Percentiles rank a stretch among this genome's conserved stretches.
Evolutionary conservation across 1,140 invertebrate genomes (phyloP).

Genomic region (Rhagoletis pomonella): DNA sequence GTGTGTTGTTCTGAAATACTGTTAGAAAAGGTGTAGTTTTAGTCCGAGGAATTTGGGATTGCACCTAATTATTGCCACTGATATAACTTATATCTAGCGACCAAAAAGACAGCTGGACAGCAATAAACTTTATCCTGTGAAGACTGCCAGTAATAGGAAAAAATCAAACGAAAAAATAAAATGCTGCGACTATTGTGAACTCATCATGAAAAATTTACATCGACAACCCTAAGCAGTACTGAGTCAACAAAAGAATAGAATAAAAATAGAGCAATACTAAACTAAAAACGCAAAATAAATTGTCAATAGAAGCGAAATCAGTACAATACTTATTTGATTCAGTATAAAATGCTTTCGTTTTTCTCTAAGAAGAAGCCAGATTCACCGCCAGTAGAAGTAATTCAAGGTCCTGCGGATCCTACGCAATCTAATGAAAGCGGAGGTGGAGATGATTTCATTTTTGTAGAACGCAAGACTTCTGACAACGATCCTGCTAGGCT

Average conservation of each 20-base stretch:
- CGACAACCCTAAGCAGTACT: constrained; percentile 3
- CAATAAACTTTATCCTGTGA: too few species aligned
- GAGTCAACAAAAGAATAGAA: constrained; percentile 28
- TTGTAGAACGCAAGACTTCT: constrained; percentile 64
- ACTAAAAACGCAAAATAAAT: constrained; percentile 2
- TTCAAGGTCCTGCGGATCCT: constrained; percentile 65
- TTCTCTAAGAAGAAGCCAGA: constrained; percentile 65
- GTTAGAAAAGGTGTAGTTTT: too few species aligned
- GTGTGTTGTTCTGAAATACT: too few species aligned
- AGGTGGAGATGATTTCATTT: constrained; percentile 68
- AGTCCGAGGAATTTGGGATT: too few species aligned
- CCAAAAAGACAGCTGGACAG: too few species aligned
- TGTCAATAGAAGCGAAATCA: too few species aligned
- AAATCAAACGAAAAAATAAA: too few species aligned
- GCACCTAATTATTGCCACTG: too few species aligned
- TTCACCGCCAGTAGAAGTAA: constrained; percentile 66
- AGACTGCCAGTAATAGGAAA: too few species aligned
- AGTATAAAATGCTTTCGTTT: constrained; percentile 66
- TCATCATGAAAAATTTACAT: not conserved
- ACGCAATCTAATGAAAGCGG: constrained; percentile 56
- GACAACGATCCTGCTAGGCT: constrained; percentile 54
- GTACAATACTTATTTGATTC: constrained; percentile 42
- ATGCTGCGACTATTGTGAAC: too few species aligned
- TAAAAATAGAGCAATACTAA: not conserved
- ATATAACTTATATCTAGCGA: too few species aligned